These are phyloP conservation scores for Sebastes minor DNA, from an alignment of 2,797 vertebrate genomes.

Conservation along the genomic window DNA sequence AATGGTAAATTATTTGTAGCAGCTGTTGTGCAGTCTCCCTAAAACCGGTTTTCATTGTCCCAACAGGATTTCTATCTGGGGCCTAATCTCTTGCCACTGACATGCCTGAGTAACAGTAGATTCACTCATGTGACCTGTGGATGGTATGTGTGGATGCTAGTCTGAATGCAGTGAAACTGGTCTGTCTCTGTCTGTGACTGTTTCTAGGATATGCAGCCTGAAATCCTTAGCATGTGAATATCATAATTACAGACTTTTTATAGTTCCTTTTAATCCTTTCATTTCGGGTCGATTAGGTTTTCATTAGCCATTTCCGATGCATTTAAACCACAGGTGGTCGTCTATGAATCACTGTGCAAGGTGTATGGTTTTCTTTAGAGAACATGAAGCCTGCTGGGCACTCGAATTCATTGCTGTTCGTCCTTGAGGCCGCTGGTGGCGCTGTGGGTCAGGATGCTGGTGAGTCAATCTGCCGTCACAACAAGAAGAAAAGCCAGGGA, in stretches of 20 bases:
- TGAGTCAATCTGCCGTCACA: background rate
- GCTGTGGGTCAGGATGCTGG: constrained; percentile 4
- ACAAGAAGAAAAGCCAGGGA: constrained; percentile 24
- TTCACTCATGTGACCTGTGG: too few relatives aligned
- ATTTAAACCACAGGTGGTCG: background rate
- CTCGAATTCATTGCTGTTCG: background rate
- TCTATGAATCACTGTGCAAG: too few relatives aligned
- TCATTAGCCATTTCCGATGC: background rate
- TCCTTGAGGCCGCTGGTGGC: constrained; percentile 14
- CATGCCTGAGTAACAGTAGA: background rate
- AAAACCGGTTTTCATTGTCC: background rate
- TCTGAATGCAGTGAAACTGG: constrained; percentile 3
- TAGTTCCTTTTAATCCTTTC: background rate
- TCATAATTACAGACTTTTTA: background rate
- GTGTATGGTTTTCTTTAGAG: background rate
- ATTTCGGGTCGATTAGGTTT: background rate
- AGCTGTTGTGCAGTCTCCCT: background rate
- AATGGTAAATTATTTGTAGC: background rate
- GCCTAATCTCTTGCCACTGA: background rate
- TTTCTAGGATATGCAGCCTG: background rate
- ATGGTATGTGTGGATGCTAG: background rate
- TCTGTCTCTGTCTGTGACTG: background rate
- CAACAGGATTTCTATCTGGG: background rate
- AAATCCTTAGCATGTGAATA: background rate
- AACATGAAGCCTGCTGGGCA: too few relatives aligned